Evolutionary conservation across 2,797 vertebrate genomes (phyloP).

Genomic region (Agapornis canus): DNA sequence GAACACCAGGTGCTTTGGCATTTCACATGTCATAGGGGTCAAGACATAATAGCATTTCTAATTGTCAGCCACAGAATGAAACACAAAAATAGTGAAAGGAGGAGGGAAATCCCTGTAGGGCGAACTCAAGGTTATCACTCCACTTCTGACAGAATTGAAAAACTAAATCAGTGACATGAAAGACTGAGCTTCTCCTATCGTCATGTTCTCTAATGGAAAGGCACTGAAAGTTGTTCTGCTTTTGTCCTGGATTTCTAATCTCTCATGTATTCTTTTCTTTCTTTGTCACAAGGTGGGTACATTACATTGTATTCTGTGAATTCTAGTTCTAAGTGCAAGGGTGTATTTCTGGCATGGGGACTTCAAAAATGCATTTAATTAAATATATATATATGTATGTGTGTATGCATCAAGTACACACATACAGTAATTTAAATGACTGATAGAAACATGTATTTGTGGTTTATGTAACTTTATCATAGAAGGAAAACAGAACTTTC

Average conservation of each 20-base stretch:
- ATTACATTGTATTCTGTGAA: not conserved
- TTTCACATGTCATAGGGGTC: conserved; percentile 46
- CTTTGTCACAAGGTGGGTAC: not conserved
- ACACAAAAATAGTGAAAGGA: not conserved
- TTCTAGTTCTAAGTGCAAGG: not conserved
- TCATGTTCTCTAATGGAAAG: not conserved
- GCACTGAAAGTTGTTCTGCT: not conserved
- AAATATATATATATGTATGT: not conserved
- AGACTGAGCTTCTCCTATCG: not conserved
- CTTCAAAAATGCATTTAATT: not conserved
- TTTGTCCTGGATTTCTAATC: conserved; percentile 29
- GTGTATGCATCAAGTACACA: not conserved
- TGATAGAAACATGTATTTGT: not conserved
- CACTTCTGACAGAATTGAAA: not conserved
- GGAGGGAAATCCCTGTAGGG: conserved; percentile 11
- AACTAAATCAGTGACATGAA: not conserved
- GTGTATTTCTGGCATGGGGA: not conserved
- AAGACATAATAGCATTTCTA: conserved; percentile 54
- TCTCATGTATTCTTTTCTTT: not conserved
- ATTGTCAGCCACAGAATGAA: conserved; percentile 49
- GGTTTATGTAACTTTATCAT: not conserved
- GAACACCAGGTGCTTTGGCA: conserved; percentile 44
- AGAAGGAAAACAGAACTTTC: not conserved
- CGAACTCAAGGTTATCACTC: conserved; percentile 25
- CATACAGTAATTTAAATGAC: not conserved